Percentiles rank a stretch among this genome's conserved stretches.
Evolutionary conservation across 1,140 invertebrate species (phyloP).

Genomic region (Drosophila repletoides): DNA sequence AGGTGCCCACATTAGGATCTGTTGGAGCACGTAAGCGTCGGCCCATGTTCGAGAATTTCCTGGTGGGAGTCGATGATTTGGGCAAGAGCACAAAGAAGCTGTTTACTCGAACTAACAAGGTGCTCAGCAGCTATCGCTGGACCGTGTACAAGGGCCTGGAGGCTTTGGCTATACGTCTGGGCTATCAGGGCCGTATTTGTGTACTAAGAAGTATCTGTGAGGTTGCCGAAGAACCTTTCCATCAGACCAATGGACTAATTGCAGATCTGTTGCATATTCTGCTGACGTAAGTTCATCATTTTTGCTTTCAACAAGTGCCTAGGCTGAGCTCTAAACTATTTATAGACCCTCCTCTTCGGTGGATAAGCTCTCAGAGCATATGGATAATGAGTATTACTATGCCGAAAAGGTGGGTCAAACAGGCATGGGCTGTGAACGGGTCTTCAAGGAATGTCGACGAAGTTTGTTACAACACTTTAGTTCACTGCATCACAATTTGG

Average conservation of each 20-base stretch:
- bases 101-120: constrained; percentile 52
- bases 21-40: constrained; percentile 43
- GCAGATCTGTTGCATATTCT: constrained; percentile 88
- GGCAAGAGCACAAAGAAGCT: constrained; percentile 64
- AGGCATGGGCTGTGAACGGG: constrained; percentile 83
- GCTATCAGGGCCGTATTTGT: constrained; percentile 87
- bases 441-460: constrained; percentile 86
- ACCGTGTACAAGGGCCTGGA: constrained; percentile 71
- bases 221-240: constrained; percentile 87
- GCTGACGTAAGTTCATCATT: constrained; percentile 85
- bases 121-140: constrained; percentile 75
- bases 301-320: too few relatives aligned
- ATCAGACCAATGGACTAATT: constrained; percentile 85
- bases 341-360: constrained; percentile 86
- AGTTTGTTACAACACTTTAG: constrained; percentile 68
- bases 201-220: constrained; percentile 90
- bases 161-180: constrained; percentile 82
- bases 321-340: neutral
- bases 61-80: constrained; percentile 62
- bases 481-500: constrained; percentile 53
- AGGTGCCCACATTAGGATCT: constrained; percentile 49
- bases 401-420: constrained; percentile 86
- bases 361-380: constrained; percentile 85
- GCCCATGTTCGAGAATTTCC: constrained; percentile 71
- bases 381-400: constrained; percentile 87